These are phyloP conservation scores for Acrossocheilus wenchowensis DNA, from an alignment of 2,797 vertebrate species.

Conservation along the genomic window DNA sequence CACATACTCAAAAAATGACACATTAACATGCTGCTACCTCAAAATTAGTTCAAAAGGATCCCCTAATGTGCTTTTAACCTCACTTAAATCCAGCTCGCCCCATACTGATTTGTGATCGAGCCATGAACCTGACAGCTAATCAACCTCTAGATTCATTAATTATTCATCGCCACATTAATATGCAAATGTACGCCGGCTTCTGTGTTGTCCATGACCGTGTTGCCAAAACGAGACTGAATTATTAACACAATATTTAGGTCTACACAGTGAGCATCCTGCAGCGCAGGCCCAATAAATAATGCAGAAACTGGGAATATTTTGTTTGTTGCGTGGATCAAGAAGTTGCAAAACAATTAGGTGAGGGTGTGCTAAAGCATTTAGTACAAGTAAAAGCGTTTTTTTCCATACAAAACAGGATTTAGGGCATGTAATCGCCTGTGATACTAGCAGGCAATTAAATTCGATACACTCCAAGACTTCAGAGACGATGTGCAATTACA, in stretches of 20 bases:
- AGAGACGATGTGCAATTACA: background rate
- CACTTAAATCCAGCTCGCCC: constrained; percentile 62
- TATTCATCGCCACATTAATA: constrained; percentile 78
- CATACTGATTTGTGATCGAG: constrained; percentile 64
- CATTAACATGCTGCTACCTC: background rate
- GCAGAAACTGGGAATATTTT: constrained; percentile 30
- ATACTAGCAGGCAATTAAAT: background rate
- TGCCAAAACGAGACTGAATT: constrained; percentile 68
- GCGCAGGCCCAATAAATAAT: constrained; percentile 39
- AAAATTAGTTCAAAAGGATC: constrained; percentile 56
- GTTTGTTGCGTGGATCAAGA: constrained; percentile 27
- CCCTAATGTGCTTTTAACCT: constrained; percentile 68
- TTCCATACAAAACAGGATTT: background rate
- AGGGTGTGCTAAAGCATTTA: constrained; percentile 17
- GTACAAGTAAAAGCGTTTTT: background rate
- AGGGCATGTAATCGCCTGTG: constrained; percentile 1
- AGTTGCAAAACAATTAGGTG: constrained; percentile 47
- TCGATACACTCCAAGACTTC: background rate
- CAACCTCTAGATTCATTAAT: constrained; percentile 73
- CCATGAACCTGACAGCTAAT: constrained; percentile 67
- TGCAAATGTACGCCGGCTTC: constrained; percentile 71
- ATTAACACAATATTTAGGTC: constrained; percentile 52
- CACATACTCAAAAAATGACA: no score
- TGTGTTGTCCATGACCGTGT: constrained; percentile 58
- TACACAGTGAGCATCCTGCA: constrained; percentile 16